A percentile compares a stretch with the other conserved stretches of the same genome.
Conservation (phyloP, 2,888 invertebrate genomes). For the Salpingus planirostris region DNA sequence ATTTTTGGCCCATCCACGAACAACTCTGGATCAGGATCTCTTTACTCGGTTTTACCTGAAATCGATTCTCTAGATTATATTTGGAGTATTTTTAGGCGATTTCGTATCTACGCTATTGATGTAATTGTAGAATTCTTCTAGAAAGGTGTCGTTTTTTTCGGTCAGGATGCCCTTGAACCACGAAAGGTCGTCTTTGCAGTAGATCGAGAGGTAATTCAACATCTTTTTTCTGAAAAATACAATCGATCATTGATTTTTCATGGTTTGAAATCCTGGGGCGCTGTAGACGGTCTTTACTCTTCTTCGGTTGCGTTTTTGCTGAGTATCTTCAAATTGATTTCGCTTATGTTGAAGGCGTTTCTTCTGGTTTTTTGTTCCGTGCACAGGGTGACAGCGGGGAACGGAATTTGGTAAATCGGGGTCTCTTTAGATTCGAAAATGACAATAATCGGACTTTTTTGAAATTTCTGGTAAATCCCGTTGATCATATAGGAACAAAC, state of each 20-base stretch:
- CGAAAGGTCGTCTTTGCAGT: slow-evolving; percentile 54
- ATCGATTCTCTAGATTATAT: slow-evolving; percentile 4
- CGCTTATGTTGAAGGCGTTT: slow-evolving; percentile 47
- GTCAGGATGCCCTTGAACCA: slow-evolving; percentile 45
- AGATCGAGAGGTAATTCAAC: slow-evolving; percentile 49
- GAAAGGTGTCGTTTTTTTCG: slow-evolving; percentile 46
- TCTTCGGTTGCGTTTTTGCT: slow-evolving; percentile 39
- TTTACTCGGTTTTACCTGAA: slow-evolving; percentile 5
- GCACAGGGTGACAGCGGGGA: slow-evolving; percentile 40
- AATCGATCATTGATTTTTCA: slow-evolving; percentile 15
- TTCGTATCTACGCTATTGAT: slow-evolving; percentile 33
- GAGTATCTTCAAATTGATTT: slow-evolving; percentile 23
- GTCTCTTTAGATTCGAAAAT: slow-evolving; percentile 68
- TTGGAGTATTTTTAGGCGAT: slow-evolving; percentile 44
- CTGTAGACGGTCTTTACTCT: slow-evolving; percentile 48
- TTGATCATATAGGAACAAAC: slow-evolving; percentile 52
- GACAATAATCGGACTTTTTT: slow-evolving; percentile 64
- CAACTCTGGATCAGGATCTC: slow-evolving; percentile 37
- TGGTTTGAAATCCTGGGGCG: not conserved
- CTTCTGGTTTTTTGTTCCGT: slow-evolving; percentile 54
- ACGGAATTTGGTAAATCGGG: slow-evolving; percentile 54
- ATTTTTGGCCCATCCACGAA: slow-evolving; percentile 44
- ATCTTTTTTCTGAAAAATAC: slow-evolving; percentile 27
- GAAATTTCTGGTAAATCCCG: slow-evolving; percentile 64
- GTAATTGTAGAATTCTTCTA: slow-evolving; percentile 46